Base-by-base conservation (phyloP, 2,888 invertebrate species). In the Ptycholaimellus sp. region DNA sequence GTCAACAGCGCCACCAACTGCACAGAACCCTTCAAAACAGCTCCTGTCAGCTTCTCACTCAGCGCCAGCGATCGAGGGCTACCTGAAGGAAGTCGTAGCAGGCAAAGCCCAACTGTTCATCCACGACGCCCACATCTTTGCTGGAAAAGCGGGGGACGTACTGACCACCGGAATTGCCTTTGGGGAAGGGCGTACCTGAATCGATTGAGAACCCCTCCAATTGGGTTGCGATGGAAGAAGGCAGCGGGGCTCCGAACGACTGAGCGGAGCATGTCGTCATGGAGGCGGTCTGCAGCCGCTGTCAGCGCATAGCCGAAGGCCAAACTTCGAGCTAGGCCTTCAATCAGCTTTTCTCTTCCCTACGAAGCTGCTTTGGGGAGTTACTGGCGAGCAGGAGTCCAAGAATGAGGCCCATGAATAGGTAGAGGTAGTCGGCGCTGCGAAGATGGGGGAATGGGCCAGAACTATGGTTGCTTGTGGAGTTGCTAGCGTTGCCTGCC, bases 221-320 rank as follows among this genome's bases (percentile, higher is more conserved):
- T 73, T 0, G 80, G 76, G 60, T 82, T 83, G 3, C 71, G 71
- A 55, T 81, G 79, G 63, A 83, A 85, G 63, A 85, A 85, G 18
- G 71, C 66, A 70, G 81, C 76, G 1, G 76, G 72, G 0, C 79
- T 74, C 16, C 74, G 67, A 2, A 78, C 73, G 18, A 85, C 71
- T 21, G 73, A 67, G 14, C 66, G 60, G 58, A 82, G 81, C 81
- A 85, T 82, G 14, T 60, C 64, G 59, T 77, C 73, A 61, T 85
- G 85, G 0, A 85, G 64, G 3, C 63, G 68, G 3, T 68, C 71
- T 0, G 82, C 79, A 1, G 80, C 74, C 28, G 66, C 68, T 71
- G 80, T 76, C 47, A 78, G 78, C 44, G 74, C 53, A 61, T 69
- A 3, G 74, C 54, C 3, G 76, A 75, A 49, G 19, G 7, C 51